phyloP scores from a whole-genome alignment of 2,113 vertebrate species.

The Bostrychus sinensis region DNA sequence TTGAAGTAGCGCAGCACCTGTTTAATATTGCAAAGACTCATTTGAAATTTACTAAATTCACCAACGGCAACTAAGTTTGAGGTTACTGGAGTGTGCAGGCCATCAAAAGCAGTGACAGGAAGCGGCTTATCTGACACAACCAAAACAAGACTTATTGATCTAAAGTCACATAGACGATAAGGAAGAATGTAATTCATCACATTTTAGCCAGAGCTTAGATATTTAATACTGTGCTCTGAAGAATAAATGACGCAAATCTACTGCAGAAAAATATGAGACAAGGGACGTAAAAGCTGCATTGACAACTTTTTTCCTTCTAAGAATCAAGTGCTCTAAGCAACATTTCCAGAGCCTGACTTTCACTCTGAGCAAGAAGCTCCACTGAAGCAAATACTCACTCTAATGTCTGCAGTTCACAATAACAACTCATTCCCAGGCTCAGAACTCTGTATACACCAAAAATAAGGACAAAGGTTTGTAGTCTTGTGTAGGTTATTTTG shows the following conservation, averaged over 20 bases:
- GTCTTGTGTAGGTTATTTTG: no score
- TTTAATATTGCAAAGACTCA: slow-evolving; percentile 49
- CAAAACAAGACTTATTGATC: background rate
- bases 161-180: slow-evolving; percentile 10
- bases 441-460: background rate
- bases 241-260: slow-evolving; percentile 20
- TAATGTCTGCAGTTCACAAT: slow-evolving; percentile 25
- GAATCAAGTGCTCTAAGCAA: slow-evolving; percentile 34
- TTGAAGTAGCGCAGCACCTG: slow-evolving; percentile 29
- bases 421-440: background rate
- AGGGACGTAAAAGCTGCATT: slow-evolving; percentile 14
- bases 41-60: slow-evolving; percentile 35
- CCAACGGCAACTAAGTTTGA: slow-evolving; percentile 11
- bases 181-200: slow-evolving; percentile 15
- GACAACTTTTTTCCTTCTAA: slow-evolving; percentile 40
- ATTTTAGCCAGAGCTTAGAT: slow-evolving; percentile 15
- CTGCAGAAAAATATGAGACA: slow-evolving; percentile 14
- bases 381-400: slow-evolving; percentile 24
- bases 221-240: slow-evolving; percentile 8
- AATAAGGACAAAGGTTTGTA: slow-evolving; percentile 3
- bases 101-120: background rate
- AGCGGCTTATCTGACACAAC: slow-evolving; percentile 10
- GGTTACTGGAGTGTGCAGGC: no score
- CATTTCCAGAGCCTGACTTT: slow-evolving; percentile 23
- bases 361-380: slow-evolving; percentile 18